Conservation (phyloP, 2,888 invertebrate species). For the Reticulitermes lucifugus region DNA sequence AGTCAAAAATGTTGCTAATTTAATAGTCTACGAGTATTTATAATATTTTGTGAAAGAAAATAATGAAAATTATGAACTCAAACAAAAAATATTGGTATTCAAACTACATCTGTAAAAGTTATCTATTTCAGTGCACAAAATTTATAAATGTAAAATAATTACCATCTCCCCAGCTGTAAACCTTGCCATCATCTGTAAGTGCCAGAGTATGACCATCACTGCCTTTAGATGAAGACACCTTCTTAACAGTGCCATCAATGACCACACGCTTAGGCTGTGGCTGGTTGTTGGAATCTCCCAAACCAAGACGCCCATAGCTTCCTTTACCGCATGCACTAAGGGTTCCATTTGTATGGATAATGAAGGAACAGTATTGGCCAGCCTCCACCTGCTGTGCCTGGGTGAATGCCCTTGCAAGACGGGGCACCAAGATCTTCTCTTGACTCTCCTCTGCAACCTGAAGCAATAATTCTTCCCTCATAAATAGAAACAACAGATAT, state of each 20-base stretch:
- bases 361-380: slow-evolving; percentile 74
- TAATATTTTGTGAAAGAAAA: neutral
- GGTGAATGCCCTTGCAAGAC: slow-evolving; percentile 68
- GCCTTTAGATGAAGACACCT: slow-evolving; percentile 69
- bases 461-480: too few relatives aligned
- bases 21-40: too few relatives aligned
- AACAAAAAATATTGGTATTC: too few relatives aligned
- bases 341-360: slow-evolving; percentile 69
- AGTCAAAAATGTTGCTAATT: too few relatives aligned
- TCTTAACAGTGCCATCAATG: slow-evolving; percentile 66
- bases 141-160: slow-evolving; percentile 48
- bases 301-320: slow-evolving; percentile 72
- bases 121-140: too few relatives aligned
- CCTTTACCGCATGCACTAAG: slow-evolving; percentile 74
- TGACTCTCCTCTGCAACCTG: slow-evolving; percentile 69
- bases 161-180: slow-evolving; percentile 71
- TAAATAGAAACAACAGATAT: too few relatives aligned
- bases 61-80: too few relatives aligned
- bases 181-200: slow-evolving; percentile 66
- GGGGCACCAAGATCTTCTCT: slow-evolving; percentile 71
- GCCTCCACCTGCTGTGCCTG: slow-evolving; percentile 72
- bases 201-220: slow-evolving; percentile 71
- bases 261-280: slow-evolving; percentile 68
- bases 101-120: too few relatives aligned
- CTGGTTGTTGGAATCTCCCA: slow-evolving; percentile 73